A percentile compares a stretch with the other conserved stretches of the same genome.
Evolutionary conservation across 2,113 vertebrate species (phyloP).

Genomic region (Tachysurus vachellii): DNA sequence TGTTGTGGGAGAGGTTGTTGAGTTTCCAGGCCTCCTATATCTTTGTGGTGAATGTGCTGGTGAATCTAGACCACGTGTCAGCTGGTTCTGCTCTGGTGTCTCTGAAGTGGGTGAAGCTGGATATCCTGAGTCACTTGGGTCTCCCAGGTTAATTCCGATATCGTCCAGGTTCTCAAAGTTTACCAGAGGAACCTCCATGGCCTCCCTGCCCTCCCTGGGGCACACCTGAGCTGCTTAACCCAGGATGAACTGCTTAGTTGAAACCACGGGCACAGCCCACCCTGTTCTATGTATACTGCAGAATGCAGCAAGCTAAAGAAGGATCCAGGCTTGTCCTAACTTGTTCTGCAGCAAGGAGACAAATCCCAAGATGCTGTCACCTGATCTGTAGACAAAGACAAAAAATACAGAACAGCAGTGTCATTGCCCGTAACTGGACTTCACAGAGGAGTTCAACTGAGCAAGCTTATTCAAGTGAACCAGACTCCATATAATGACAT

Average conservation of each 20-base stretch:
- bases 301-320: conserved; percentile 24
- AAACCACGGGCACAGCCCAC: conserved; percentile 55
- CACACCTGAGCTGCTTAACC: conserved; percentile 67
- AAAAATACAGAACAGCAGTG: conserved; percentile 43
- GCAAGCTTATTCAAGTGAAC: conserved; percentile 9
- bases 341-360: conserved; percentile 32
- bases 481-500: neutral
- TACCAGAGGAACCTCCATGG: conserved; percentile 93
- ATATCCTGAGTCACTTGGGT: conserved; percentile 81
- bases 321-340: conserved; percentile 41
- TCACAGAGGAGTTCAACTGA: conserved; percentile 31
- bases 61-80: conserved; percentile 60
- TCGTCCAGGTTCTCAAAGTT: conserved; percentile 90
- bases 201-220: conserved; percentile 67
- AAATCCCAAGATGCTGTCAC: conserved; percentile 47
- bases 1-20: conserved; percentile 62
- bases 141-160: conserved; percentile 77
- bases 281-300: conserved; percentile 46
- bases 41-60: conserved; percentile 64
- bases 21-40: conserved; percentile 57
- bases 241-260: conserved; percentile 53
- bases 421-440: conserved; percentile 38
- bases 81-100: conserved; percentile 64
- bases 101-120: conserved; percentile 73
- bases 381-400: conserved; percentile 58